These are phyloP conservation scores for Anastrepha obliqua DNA, from an alignment of 1,140 invertebrate genomes.

Conservation along the genomic window DNA sequence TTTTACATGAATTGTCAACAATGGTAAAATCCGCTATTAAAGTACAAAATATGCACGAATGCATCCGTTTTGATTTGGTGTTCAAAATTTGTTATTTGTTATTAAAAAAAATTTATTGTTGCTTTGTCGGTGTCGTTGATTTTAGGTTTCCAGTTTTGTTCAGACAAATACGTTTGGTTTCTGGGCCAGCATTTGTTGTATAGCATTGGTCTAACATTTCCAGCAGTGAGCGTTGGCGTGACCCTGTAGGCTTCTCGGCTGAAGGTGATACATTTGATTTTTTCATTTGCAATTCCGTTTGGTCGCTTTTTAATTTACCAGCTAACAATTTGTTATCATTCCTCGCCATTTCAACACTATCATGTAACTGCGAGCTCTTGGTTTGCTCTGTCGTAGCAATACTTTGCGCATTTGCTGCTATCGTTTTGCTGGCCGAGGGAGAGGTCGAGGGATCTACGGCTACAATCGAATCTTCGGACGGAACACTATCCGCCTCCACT, in stretches of 20 bases:
- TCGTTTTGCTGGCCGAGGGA: not conserved
- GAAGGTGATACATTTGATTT: not conserved
- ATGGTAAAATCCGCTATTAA: not conserved
- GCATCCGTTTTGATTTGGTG: not conserved
- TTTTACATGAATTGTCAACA: not conserved
- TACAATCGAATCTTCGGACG: not conserved
- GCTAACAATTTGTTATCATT: conserved; percentile 59
- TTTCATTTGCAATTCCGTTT: not conserved
- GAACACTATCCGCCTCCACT: conserved; percentile 54
- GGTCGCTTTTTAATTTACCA: conserved; percentile 52
- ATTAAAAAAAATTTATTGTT: not conserved
- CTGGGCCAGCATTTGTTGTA: conserved; percentile 54
- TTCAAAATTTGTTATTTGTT: not conserved
- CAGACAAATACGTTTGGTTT: conserved; percentile 52
- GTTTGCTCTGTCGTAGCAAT: not conserved
- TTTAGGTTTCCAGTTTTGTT: conserved; percentile 18
- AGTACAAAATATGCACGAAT: conserved; percentile 6
- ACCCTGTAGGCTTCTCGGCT: not conserved
- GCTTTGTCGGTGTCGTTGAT: conserved; percentile 33
- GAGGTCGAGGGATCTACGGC: not conserved
- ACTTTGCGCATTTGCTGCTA: not conserved
- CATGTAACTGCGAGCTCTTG: conserved; percentile 42
- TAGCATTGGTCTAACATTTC: conserved; percentile 60
- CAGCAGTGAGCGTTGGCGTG: conserved; percentile 57
- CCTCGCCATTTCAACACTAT: conserved; percentile 47